Evolutionary conservation across 2,888 invertebrate species (phyloP).

Genomic region (Drymonia ruficornis): DNA sequence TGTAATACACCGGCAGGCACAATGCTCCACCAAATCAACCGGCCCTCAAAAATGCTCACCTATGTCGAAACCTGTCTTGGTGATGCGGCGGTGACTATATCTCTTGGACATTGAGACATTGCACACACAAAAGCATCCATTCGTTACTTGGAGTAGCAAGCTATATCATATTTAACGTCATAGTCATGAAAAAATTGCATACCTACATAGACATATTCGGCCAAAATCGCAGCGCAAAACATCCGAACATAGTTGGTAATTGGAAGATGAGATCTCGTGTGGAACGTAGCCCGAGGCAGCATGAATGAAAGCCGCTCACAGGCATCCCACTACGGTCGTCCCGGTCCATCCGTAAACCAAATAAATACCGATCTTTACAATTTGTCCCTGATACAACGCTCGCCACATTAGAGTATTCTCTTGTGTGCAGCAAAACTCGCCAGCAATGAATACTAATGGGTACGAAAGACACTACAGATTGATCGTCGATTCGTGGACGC

Average conservation of each 20-base stretch:
- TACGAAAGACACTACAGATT: slow-evolving; percentile 31
- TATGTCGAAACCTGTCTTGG: slow-evolving; percentile 64
- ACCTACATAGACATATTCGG: slow-evolving; percentile 49
- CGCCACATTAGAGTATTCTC: slow-evolving; percentile 8
- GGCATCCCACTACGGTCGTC: slow-evolving; percentile 66
- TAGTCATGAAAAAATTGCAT: slow-evolving; percentile 6
- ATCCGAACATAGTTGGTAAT: slow-evolving; percentile 74
- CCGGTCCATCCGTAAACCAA: slow-evolving; percentile 50
- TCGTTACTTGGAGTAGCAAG: neutral
- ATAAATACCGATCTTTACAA: slow-evolving; percentile 41
- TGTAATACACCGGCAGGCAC: slow-evolving; percentile 78
- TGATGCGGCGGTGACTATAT: slow-evolving; percentile 30
- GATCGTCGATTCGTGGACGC: slow-evolving; percentile 58
- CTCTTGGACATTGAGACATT: neutral
- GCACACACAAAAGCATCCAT: neutral
- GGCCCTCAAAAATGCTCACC: slow-evolving; percentile 75
- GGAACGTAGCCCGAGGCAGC: slow-evolving; percentile 80
- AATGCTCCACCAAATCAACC: slow-evolving; percentile 72
- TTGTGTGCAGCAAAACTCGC: slow-evolving; percentile 1
- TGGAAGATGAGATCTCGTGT: slow-evolving; percentile 82
- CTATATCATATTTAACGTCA: neutral
- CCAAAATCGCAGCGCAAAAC: slow-evolving; percentile 71
- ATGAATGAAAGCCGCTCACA: slow-evolving; percentile 83
- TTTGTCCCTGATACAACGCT: slow-evolving; percentile 47
- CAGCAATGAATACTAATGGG: slow-evolving; percentile 44